Evolutionary conservation across 1,140 invertebrate genomes (phyloP).

Genomic region (Coelopa frigida): DNA sequence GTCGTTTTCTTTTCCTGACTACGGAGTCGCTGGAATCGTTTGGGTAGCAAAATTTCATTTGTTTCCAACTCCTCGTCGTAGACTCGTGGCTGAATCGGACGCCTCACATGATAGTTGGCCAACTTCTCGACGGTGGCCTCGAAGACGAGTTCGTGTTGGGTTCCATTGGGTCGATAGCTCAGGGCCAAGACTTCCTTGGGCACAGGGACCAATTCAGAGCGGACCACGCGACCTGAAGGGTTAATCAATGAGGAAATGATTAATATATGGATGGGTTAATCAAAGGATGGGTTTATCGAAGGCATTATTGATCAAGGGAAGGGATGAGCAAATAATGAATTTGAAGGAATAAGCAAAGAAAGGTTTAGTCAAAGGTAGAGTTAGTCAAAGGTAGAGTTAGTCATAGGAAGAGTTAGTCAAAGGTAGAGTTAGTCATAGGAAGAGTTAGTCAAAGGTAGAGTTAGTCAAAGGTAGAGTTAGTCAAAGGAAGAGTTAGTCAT

Average conservation of each 20-base stretch:
- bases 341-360: no score
- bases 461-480: neutral
- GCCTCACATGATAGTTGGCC: conserved; percentile 30
- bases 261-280: no score
- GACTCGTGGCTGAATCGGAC: conserved; percentile 19
- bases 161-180: neutral
- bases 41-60: neutral
- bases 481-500: neutral
- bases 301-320: neutral
- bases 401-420: no score
- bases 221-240: conserved; percentile 3
- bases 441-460: no score
- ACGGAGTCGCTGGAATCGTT: neutral
- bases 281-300: no score
- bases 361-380: neutral
- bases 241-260: neutral
- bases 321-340: no score
- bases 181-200: conserved; percentile 5
- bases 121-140: conserved; percentile 11
- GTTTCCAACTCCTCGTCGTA: neutral
- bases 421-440: no score
- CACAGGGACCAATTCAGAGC: conserved; percentile 10
- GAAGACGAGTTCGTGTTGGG: conserved; percentile 14
- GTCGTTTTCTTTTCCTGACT: neutral
- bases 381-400: neutral